These are phyloP conservation scores for Meda fulgida DNA, from an alignment of 2,797 vertebrate species.

Conservation along the genomic window DNA sequence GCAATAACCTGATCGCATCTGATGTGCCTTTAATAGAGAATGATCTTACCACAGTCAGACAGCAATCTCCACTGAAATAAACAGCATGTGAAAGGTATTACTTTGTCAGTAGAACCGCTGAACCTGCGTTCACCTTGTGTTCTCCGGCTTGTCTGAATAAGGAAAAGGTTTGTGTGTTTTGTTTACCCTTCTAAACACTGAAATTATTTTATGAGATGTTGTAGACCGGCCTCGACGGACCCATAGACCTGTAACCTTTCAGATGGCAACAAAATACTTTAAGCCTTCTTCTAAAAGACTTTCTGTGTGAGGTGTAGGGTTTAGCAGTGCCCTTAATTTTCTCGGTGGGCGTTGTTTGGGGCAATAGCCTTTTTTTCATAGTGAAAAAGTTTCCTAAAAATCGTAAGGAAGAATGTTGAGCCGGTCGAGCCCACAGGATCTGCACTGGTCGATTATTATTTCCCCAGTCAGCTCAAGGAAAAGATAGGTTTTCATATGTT, in stretches of 20 bases:
- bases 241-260: slow-evolving; percentile 15
- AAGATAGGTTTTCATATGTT: not conserved
- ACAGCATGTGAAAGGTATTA: slow-evolving; percentile 65
- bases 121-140: slow-evolving; percentile 62
- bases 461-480: not conserved
- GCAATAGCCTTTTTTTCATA: not conserved
- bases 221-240: not conserved
- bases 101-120: slow-evolving; percentile 54
- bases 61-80: slow-evolving; percentile 72
- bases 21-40: slow-evolving; percentile 56
- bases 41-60: slow-evolving; percentile 70
- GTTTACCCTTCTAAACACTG: slow-evolving; percentile 26
- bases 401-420: not conserved
- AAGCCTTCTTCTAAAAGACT: slow-evolving; percentile 5
- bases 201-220: slow-evolving; percentile 26
- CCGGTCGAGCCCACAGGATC: not conserved
- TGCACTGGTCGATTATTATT: not conserved
- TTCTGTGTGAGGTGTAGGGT: slow-evolving; percentile 7
- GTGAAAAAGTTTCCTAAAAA: not conserved
- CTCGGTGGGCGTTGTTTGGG: not conserved
- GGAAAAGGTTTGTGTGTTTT: not conserved
- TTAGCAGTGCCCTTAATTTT: slow-evolving; percentile 18
- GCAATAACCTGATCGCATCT: slow-evolving; percentile 14
- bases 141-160: slow-evolving; percentile 5
- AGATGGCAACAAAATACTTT: slow-evolving; percentile 11